Evolutionary conservation across 2,113 vertebrate species (phyloP).

Genomic region (Triplophysa tibetana): DNA sequence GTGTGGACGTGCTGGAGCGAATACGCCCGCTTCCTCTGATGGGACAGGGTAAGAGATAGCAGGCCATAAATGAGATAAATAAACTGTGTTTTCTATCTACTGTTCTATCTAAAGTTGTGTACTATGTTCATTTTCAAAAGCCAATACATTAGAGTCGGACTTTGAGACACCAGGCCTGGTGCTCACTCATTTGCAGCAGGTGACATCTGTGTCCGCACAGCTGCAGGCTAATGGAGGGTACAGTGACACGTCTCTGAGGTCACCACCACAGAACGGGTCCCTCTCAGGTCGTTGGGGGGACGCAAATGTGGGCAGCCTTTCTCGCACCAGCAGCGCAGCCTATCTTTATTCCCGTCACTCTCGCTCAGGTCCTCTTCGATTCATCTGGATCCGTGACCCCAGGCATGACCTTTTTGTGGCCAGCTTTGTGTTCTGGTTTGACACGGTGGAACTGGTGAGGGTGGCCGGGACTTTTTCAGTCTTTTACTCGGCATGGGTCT

Average conservation of each 20-base stretch:
- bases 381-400: slow-evolving; percentile 64
- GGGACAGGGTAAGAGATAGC: slow-evolving; percentile 63
- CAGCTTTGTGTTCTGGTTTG: slow-evolving; percentile 78
- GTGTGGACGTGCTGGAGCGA: slow-evolving; percentile 78
- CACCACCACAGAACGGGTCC: slow-evolving; percentile 52
- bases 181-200: slow-evolving; percentile 68
- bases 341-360: slow-evolving; percentile 64
- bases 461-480: slow-evolving; percentile 61
- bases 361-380: slow-evolving; percentile 52
- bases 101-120: not conserved
- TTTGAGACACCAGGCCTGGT: slow-evolving; percentile 58
- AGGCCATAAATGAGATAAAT: not conserved
- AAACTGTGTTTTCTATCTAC: not conserved
- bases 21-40: slow-evolving; percentile 72
- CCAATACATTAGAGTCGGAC: slow-evolving; percentile 57
- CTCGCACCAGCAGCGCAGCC: slow-evolving; percentile 24
- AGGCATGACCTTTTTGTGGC: slow-evolving; percentile 70
- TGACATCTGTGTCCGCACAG: slow-evolving; percentile 65
- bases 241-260: slow-evolving; percentile 29
- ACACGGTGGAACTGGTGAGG: slow-evolving; percentile 80
- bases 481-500: slow-evolving; percentile 76
- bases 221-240: slow-evolving; percentile 49
- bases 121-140: slow-evolving; percentile 52
- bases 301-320: not conserved
- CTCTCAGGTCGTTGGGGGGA: slow-evolving; percentile 42